These are phyloP conservation scores for Aphis gossypii DNA, from an alignment of 1,140 invertebrate species.

Conservation along the genomic window DNA sequence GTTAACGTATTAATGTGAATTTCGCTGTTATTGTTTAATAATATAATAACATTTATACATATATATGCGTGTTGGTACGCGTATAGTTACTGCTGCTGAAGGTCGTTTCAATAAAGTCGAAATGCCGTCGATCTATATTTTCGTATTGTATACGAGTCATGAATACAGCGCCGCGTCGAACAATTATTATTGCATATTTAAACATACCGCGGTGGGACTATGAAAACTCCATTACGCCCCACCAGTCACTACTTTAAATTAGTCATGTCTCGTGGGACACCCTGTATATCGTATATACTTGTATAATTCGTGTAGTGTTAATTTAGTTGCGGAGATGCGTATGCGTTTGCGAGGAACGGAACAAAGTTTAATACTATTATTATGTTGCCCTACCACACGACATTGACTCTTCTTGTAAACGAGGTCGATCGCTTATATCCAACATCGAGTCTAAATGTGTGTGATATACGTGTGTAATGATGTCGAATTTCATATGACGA, in stretches of 20 bases:
- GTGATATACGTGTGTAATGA: not conserved
- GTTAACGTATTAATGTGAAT: not conserved
- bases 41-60: not conserved
- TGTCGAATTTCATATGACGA: not conserved
- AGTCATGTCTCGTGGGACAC: conserved; percentile 10
- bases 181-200: conserved; percentile 27
- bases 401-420: not conserved
- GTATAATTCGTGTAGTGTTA: not conserved
- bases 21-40: not conserved
- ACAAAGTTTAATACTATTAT: conserved; percentile 7
- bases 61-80: not conserved
- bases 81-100: not conserved
- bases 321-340: not conserved
- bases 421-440: not conserved
- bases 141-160: not conserved
- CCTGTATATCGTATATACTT: not conserved
- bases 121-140: not conserved
- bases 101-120: not conserved
- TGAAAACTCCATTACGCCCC: conserved; percentile 19
- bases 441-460: not conserved
- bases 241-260: not conserved
- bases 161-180: not conserved
- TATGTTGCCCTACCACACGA: not conserved
- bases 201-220: not conserved
- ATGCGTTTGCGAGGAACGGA: not conserved